Evolutionary conservation across 2,113 vertebrate species (phyloP).

Genomic region (Pipra filicauda): DNA sequence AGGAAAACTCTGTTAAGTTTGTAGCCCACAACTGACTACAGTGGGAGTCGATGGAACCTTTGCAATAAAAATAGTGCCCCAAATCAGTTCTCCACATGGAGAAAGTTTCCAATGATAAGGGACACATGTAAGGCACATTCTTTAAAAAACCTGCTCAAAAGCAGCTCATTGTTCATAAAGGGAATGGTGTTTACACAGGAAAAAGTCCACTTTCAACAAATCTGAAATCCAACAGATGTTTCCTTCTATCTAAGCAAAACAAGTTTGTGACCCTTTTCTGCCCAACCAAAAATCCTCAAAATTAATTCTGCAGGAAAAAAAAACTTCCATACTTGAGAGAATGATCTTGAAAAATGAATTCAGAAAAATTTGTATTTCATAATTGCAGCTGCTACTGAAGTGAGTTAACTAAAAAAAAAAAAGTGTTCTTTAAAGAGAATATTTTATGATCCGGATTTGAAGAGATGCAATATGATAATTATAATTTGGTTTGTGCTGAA

Average conservation of each 20-base stretch:
- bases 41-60: neutral
- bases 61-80: neutral
- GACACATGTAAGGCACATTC: neutral
- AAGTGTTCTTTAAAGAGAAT: neutral
- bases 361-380: neutral
- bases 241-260: constrained; percentile 74
- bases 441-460: neutral
- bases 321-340: neutral
- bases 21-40: neutral
- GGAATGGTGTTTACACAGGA: constrained; percentile 73
- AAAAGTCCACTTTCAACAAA: constrained; percentile 64
- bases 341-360: neutral
- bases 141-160: constrained; percentile 29
- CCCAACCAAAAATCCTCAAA: neutral
- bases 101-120: constrained; percentile 15
- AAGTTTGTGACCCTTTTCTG: neutral
- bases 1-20: neutral
- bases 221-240: constrained; percentile 72
- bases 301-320: neutral
- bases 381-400: neutral
- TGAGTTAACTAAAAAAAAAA: neutral
- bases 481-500: neutral
- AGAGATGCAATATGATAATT: neutral
- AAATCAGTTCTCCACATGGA: neutral
- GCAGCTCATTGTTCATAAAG: constrained; percentile 60